Base-by-base conservation (phyloP, 2,888 invertebrate species). In the Meghimatium bilineatum region DNA sequence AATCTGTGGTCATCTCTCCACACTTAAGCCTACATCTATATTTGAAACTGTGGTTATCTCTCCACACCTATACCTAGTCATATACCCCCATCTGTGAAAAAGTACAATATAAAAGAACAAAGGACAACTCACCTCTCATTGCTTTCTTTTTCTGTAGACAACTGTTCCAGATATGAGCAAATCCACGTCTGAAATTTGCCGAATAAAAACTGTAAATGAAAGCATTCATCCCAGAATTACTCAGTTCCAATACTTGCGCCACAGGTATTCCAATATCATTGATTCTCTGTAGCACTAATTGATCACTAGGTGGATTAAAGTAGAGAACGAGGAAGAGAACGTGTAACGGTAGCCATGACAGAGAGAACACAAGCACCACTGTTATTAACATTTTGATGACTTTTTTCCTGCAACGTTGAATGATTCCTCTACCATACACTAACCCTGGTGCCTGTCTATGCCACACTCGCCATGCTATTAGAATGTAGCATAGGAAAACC, bases 221-320 rank as follows among this genome's bases (percentile, higher is more conserved):
- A 0, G 98, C 98, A 94, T 98, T 98, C 92, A 98, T 97, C 95
- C 98, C 98, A 34, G 97, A 97, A 94, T 98, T 98, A 32, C 97
- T 97, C 0, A 97, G 96, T 3, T 98, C 98, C 75, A 98, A 94
- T 97, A 98, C 98, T 93, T 98, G 98, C 0, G 98, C 97, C 79
- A 98, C 95, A 6, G 98, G 98, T 32, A 97, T 96, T 14, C 89
- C 87, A 10, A 90, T 86, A 76, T 88, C 87, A 97, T 97, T 93
- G 97, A 98, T 2, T 97, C 97, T 69, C 66, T 84, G 69, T 2
- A 96, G 96, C 3, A 89, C 87, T 23, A 79, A 80, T 29, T 85
- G 75, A 63, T 84, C 63, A 20, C 80, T 60, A 32, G 85, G 85
- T 0, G 87, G 83, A 96, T 97, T 95, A 96, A 96, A 92, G 80